Evolutionary conservation across 1,140 invertebrate species (phyloP).

Genomic region (Pemphigus obesinymphae): DNA sequence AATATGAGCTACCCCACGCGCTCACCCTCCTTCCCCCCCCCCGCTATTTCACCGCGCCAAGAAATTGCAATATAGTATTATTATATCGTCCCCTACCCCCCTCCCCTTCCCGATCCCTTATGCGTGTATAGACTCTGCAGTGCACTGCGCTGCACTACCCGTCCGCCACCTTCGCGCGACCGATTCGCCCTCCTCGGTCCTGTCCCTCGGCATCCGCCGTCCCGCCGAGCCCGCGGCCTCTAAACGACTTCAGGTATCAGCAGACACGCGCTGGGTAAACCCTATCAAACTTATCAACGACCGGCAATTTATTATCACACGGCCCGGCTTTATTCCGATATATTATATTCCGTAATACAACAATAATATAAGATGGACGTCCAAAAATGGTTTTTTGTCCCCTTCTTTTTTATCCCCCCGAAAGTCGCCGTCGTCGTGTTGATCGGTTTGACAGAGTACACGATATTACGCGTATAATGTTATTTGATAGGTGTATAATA

Average conservation of each 20-base stretch:
- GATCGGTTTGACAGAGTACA: background rate
- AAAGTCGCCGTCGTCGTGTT: too few relatives aligned
- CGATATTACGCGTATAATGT: too few relatives aligned
- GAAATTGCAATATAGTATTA: constrained; percentile 30
- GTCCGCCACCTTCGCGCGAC: too few relatives aligned
- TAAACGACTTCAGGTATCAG: constrained; percentile 38
- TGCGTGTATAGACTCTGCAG: too few relatives aligned
- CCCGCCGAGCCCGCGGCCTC: background rate
- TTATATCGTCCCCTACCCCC: constrained; percentile 8
- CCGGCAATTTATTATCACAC: constrained; percentile 29
- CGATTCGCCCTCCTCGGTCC: too few relatives aligned
- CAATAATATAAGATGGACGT: background rate
- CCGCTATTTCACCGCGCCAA: background rate
- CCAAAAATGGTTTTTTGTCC: background rate
- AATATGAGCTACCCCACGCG: constrained; percentile 25
- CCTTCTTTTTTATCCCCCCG: too few relatives aligned
- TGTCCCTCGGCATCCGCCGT: background rate
- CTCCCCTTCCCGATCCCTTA: too few relatives aligned
- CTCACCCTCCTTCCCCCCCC: background rate
- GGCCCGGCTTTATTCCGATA: background rate
- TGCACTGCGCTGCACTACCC: background rate
- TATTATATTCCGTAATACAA: background rate
- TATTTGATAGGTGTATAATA: too few relatives aligned
- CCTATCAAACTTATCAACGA: constrained; percentile 39
- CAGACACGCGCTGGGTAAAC: background rate